A percentile compares a stretch with the other conserved stretches of the same genome.
These are phyloP conservation scores for Ginglymostoma cirratum DNA, from an alignment of 2,113 vertebrate species.

Conservation along the genomic window DNA sequence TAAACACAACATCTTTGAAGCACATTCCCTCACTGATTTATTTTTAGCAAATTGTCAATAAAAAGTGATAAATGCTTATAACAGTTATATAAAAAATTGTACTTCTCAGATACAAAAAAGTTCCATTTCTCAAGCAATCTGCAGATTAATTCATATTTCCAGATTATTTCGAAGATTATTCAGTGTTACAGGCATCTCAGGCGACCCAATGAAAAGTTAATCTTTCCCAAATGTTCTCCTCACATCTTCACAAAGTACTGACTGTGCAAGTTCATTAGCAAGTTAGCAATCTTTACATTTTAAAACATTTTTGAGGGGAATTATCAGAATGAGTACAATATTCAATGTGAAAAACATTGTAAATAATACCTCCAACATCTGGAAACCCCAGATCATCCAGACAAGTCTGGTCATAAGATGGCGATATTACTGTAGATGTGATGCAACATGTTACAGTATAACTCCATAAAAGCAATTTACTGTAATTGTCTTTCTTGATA, in stretches of 20 bases:
- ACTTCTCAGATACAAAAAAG: neutral
- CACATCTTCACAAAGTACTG: neutral
- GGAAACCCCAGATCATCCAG: neutral
- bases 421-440: constrained; percentile 16
- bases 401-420: constrained; percentile 35
- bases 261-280: neutral
- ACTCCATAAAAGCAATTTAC: neutral
- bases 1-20: constrained; percentile 8
- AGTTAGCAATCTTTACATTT: neutral
- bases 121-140: neutral
- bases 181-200: neutral
- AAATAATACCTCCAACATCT: neutral
- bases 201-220: neutral
- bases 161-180: neutral
- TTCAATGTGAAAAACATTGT: neutral
- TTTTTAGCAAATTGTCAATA: neutral
- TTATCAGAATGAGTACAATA: neutral
- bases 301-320: neutral
- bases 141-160: neutral
- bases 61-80: neutral
- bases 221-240: neutral
- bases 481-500: neutral
- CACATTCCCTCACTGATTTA: constrained; percentile 2
- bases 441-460: constrained; percentile 9
- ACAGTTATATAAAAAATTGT: neutral